Percentiles rank a stretch among this genome's conserved stretches.
phyloP scores from a whole-genome alignment of 1,140 invertebrate species.

The Dufourea novaeangliae region DNA sequence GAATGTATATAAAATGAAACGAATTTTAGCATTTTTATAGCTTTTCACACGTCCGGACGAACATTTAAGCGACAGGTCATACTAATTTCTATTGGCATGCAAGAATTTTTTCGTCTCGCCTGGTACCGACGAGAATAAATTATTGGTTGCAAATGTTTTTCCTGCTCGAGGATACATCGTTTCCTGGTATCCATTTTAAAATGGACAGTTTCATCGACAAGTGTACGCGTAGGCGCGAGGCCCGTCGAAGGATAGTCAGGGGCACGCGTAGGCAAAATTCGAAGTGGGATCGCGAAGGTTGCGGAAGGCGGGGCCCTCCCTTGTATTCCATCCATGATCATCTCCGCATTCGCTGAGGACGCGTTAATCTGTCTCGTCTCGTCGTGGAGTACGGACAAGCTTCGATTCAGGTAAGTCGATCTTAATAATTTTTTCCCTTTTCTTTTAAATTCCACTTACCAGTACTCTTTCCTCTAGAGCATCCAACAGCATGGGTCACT shows the following conservation, averaged over 20 bases:
- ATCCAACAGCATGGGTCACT: conserved; percentile 49
- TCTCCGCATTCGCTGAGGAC: conserved; percentile 21
- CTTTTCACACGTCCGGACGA: too few species aligned
- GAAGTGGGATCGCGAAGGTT: conserved; percentile 51
- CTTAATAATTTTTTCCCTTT: not conserved
- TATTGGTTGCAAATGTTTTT: not conserved
- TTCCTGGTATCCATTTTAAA: not conserved
- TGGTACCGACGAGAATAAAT: not conserved
- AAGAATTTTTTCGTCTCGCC: not conserved
- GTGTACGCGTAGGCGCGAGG: conserved; percentile 46
- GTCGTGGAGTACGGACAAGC: not conserved
- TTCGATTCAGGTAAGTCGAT: not conserved
- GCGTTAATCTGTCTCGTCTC: conserved; percentile 31
- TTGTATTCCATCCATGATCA: conserved; percentile 29
- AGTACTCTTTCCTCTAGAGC: not conserved
- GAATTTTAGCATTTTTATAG: too few species aligned
- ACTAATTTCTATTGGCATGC: too few species aligned
- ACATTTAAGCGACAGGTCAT: too few species aligned
- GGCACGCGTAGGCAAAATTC: conserved; percentile 57
- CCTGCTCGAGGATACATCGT: not conserved
- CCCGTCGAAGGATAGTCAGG: conserved; percentile 50
- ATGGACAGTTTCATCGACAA: not conserved
- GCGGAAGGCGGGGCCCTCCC: conserved; percentile 26
- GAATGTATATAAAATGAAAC: too few species aligned
- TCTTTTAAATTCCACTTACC: too few species aligned